Conservation (phyloP, 2,113 vertebrate species). For the Thinocorus orbignyianus region DNA sequence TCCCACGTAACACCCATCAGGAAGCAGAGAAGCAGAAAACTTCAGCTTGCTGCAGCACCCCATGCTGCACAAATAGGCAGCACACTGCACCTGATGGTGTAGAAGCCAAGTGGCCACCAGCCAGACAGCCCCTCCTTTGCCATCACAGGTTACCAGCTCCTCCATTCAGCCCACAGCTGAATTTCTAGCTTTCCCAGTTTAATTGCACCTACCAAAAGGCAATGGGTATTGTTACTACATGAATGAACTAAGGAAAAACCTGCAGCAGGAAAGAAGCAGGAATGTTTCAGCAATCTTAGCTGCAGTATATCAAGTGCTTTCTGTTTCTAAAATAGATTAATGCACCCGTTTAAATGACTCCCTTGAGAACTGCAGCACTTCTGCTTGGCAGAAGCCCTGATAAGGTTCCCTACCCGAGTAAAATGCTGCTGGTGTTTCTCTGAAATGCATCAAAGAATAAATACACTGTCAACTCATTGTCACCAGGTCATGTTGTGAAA, state of each 20-base stretch:
- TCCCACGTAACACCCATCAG: too few relatives aligned
- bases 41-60: neutral
- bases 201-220: accelerated
- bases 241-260: neutral
- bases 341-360: neutral
- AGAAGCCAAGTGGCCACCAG: neutral
- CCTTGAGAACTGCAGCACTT: neutral
- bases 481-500: neutral
- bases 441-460: neutral
- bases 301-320: neutral
- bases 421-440: neutral
- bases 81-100: accelerated
- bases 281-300: neutral
- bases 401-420: neutral
- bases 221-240: accelerated
- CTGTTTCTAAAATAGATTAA: neutral
- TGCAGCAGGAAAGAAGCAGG: neutral
- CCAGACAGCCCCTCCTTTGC: neutral
- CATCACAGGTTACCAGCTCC: neutral
- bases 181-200: neutral
- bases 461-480: neutral
- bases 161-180: neutral
- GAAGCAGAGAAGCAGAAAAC: neutral
- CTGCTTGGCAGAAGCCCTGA: neutral
- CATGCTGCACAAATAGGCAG: neutral